Conservation (phyloP, 2,888 invertebrate genomes). For the Erpobdella octoculata region DNA sequence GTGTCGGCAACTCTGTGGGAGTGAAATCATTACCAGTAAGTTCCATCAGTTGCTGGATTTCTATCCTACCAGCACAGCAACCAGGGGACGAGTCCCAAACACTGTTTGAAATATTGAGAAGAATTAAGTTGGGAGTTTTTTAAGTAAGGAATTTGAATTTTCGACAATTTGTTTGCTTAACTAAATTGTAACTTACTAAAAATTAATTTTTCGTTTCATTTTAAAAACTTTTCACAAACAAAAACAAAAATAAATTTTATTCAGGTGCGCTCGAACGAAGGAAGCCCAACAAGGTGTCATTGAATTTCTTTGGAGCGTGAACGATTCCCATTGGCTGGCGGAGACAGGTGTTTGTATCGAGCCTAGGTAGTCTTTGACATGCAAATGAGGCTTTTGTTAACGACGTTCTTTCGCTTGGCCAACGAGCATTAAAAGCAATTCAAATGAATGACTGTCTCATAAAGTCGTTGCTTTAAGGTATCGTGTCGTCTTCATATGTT, state of each 20-base stretch:
- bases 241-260: not conserved
- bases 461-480: not conserved
- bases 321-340: not conserved
- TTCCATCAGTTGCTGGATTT: too few species aligned
- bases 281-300: not conserved
- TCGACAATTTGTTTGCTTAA: not conserved
- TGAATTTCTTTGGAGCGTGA: slow-evolving; percentile 8
- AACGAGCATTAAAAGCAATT: not conserved
- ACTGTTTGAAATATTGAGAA: too few species aligned
- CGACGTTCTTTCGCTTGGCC: slow-evolving; percentile 8
- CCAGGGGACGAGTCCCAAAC: too few species aligned
- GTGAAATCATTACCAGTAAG: too few species aligned
- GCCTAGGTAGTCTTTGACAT: slow-evolving; percentile 5
- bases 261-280: not conserved
- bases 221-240: not conserved
- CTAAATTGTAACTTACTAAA: not conserved
- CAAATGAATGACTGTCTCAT: slow-evolving; percentile 2
- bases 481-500: not conserved
- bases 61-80: too few species aligned
- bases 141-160: not conserved
- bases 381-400: not conserved
- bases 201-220: not conserved
- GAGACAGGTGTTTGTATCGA: slow-evolving; percentile 1
- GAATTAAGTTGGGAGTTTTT: too few species aligned
- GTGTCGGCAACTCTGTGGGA: not conserved